Evolutionary conservation across 2,797 vertebrate genomes (phyloP).

Genomic region (Triplophysa yarkandensis): DNA sequence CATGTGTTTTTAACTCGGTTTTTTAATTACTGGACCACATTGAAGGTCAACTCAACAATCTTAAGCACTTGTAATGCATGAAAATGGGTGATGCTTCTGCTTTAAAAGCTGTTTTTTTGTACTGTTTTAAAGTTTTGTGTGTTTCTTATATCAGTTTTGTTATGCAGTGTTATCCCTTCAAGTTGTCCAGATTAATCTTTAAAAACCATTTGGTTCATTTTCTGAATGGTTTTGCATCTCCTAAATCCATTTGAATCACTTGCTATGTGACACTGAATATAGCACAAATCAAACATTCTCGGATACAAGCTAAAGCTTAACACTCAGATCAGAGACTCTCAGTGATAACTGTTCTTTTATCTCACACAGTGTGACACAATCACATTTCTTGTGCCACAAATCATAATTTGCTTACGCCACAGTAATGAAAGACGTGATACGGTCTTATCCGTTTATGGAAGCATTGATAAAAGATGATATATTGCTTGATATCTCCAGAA

Average conservation of each 20-base stretch:
- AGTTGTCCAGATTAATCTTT: too few relatives aligned
- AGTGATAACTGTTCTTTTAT: background rate
- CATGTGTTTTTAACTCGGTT: too few relatives aligned
- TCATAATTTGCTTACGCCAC: constrained; percentile 9
- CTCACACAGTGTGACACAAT: constrained; percentile 1
- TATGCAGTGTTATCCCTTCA: too few relatives aligned
- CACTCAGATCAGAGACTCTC: background rate
- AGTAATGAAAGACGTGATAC: background rate
- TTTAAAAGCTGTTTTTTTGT: too few relatives aligned
- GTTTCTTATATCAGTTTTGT: too few relatives aligned
- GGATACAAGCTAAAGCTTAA: background rate
- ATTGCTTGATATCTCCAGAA: background rate
- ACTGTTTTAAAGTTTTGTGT: too few relatives aligned
- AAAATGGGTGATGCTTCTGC: too few relatives aligned
- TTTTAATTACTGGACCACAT: too few relatives aligned
- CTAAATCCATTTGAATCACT: background rate
- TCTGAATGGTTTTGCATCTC: background rate
- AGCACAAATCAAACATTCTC: background rate
- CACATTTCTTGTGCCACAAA: constrained; percentile 3
- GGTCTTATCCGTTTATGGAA: constrained; percentile 1
- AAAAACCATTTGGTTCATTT: too few relatives aligned
- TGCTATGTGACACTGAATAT: background rate
- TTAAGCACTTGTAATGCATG: too few relatives aligned
- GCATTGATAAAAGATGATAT: background rate
- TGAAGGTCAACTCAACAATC: too few relatives aligned